phyloP scores from a whole-genome alignment of 2,888 invertebrate genomes.

The Cantharis rustica region DNA sequence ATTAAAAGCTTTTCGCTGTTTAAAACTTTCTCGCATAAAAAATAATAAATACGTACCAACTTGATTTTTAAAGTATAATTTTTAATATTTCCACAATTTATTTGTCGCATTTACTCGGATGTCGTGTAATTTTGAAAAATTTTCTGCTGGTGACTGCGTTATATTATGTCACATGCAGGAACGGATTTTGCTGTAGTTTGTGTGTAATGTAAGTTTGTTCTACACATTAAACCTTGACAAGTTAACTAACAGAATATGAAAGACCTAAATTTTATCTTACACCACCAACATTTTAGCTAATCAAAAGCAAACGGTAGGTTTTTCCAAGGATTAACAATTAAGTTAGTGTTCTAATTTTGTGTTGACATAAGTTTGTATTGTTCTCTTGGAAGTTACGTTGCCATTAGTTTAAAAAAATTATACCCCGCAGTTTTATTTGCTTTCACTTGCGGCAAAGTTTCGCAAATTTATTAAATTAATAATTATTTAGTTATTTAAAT shows the following conservation, averaged over 20 bases:
- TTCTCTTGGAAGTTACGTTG: not conserved
- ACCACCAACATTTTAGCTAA: not conserved
- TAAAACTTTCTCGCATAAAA: not conserved
- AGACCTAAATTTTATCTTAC: not conserved
- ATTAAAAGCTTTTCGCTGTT: slow-evolving; percentile 1
- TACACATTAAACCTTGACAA: slow-evolving; percentile 15
- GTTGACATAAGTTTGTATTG: not conserved
- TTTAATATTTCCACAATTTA: not conserved
- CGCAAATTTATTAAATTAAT: not conserved
- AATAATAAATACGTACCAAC: not conserved
- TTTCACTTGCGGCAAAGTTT: not conserved
- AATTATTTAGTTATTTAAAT: not conserved
- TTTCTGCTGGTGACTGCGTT: not conserved
- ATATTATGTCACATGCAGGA: slow-evolving; percentile 12
- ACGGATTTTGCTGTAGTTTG: slow-evolving; percentile 8
- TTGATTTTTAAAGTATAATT: not conserved
- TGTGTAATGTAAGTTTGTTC: slow-evolving; percentile 13
- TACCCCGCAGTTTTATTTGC: not conserved
- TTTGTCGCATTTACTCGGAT: not conserved
- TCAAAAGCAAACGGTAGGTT: not conserved
- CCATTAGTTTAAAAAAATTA: not conserved
- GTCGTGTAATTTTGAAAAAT: not conserved
- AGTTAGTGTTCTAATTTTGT: not conserved
- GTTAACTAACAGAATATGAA: slow-evolving; percentile 13
- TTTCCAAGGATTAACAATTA: not conserved